Conservation (phyloP, 2,113 vertebrate species). For the Felis catus region DNA sequence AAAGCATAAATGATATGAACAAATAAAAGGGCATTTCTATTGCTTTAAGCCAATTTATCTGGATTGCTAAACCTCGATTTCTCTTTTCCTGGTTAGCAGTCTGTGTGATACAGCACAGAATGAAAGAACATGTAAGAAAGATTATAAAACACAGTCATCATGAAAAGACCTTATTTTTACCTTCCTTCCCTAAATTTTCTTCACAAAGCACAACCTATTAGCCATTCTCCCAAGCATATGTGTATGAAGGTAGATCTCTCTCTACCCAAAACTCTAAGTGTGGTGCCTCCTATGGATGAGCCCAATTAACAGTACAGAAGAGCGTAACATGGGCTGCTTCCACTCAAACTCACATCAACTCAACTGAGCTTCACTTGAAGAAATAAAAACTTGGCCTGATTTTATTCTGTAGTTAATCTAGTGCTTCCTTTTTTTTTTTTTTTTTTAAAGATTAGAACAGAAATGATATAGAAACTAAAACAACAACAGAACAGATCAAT, state of each 20-base stretch:
- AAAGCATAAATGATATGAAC: not conserved
- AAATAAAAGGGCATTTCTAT: not conserved
- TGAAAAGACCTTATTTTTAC: not conserved
- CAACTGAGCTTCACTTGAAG: not conserved
- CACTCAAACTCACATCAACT: not conserved
- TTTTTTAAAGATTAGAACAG: not conserved
- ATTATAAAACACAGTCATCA: not conserved
- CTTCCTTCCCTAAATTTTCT: not conserved
- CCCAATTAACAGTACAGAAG: not conserved
- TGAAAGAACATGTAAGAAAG: not conserved
- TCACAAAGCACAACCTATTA: not conserved
- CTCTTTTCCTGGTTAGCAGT: not conserved
- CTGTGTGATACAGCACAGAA: not conserved
- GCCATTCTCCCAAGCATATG: not conserved
- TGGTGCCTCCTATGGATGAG: not conserved
- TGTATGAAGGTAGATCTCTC: not conserved
- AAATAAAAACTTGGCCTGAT: not conserved
- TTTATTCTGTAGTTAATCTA: constrained; percentile 16
- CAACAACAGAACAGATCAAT: not conserved
- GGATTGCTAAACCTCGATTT: not conserved
- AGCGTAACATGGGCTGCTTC: not conserved
- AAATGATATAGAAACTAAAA: not conserved
- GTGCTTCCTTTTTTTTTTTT: not conserved
- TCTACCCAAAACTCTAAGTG: not conserved
- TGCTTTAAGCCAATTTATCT: not conserved